Base-by-base conservation (phyloP, 2,113 vertebrate genomes). In the Rhynchomys soricoides region DNA sequence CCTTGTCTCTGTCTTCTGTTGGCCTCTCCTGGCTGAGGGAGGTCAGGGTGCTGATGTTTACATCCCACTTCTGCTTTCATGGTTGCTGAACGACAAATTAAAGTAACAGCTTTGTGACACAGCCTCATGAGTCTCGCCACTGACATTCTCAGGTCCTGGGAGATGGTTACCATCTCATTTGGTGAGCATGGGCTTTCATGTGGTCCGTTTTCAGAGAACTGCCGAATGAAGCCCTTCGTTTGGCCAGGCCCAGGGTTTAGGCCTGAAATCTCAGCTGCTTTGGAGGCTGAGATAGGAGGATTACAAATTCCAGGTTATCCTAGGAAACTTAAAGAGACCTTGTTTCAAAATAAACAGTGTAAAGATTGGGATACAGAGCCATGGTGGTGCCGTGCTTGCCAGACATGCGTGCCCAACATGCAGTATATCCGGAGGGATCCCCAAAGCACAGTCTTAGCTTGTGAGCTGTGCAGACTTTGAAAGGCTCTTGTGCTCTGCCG, bases 41-140 rank as follows among this genome's bases (percentile, higher is more conserved):
- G 59, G 73, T 26, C 40, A 55, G 1, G n/a, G 0, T 94, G 59
- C 62, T n/a, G 8, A 29, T 79, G 74, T 16, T 93, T 92, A 73
- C 5, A 70, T 10, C 29, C 64, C 5, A 7, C 52, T 71, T 77
- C 17, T 50, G 74, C 52, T 48, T 92, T 78, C 66, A 59, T 22
- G 22, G 37, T 29, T 89, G 68, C 11, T 4, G 78, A 48, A 77
- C 78, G 85, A 88, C 22, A 45, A 50, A 89, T 94, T 86, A 89
- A 86, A 82, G 8, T 68, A 71, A 24, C 40, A 43, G 37, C 62
- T 82, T 96, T 78, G 48, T 48, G 50, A 7, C 73, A 43, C 78
- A 78, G 62, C 68, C 43, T 92, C 16, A 2, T 73, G 89, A 77
- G 57, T 71, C 55, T 57, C 59, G 43, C 50, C 24, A 62, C 50